phyloP scores from a whole-genome alignment of 2,888 invertebrate genomes.

The Salticus scenicus region DNA sequence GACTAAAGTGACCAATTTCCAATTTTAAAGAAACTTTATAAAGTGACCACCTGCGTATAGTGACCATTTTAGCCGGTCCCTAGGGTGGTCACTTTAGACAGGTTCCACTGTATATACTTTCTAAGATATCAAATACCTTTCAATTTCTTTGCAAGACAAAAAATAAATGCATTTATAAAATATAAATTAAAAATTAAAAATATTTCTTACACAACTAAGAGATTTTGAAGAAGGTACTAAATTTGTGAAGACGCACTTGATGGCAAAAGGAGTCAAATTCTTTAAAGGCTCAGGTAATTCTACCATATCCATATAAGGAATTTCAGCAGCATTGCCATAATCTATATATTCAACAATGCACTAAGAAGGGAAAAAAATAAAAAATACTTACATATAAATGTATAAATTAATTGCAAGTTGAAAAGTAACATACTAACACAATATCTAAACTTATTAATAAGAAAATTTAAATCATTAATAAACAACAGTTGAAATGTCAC shows the following conservation, averaged over 20 bases:
- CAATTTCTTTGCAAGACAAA: neutral
- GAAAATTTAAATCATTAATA: too few relatives aligned
- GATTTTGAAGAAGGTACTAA: slow-evolving; percentile 7
- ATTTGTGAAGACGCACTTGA: slow-evolving; percentile 44
- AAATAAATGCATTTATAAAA: neutral
- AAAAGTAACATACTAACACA: too few relatives aligned
- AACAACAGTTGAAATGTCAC: neutral
- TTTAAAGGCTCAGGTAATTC: slow-evolving; percentile 44
- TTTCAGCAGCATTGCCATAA: slow-evolving; percentile 48
- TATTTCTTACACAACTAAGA: neutral
- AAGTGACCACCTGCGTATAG: too few relatives aligned
- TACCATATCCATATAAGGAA: slow-evolving; percentile 30
- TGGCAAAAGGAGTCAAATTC: slow-evolving; percentile 32
- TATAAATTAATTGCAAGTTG: too few relatives aligned
- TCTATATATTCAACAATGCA: slow-evolving; percentile 49
- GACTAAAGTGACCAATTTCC: too few relatives aligned
- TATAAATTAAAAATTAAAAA: neutral
- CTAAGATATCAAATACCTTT: neutral
- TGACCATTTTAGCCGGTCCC: too few relatives aligned
- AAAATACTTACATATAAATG: neutral
- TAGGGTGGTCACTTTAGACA: neutral
- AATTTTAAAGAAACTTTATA: too few relatives aligned
- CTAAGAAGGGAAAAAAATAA: slow-evolving; percentile 19
- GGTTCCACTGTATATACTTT: too few relatives aligned
- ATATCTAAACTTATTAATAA: too few relatives aligned